Conservation (phyloP, 2,888 invertebrate species). For the Candidula unifasciata region DNA sequence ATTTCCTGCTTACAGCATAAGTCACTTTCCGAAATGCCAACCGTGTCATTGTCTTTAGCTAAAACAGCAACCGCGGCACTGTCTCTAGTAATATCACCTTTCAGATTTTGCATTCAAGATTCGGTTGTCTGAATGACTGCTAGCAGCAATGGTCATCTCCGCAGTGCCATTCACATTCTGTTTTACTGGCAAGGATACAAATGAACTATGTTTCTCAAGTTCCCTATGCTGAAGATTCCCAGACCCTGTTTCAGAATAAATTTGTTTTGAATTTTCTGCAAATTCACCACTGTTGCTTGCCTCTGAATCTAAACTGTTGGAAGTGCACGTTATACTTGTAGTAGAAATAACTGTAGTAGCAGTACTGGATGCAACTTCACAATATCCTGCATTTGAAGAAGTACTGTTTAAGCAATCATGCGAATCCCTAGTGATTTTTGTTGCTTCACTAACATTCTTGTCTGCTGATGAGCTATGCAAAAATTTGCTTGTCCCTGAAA, state of each 20-base stretch:
- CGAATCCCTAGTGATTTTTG: too few relatives aligned
- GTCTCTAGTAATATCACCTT: too few relatives aligned
- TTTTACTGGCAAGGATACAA: background rate
- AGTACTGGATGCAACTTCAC: too few relatives aligned
- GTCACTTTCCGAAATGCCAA: too few relatives aligned
- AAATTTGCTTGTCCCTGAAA: background rate
- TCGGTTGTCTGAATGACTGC: background rate
- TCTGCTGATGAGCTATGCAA: too few relatives aligned
- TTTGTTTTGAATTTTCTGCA: background rate
- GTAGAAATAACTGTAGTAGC: background rate
- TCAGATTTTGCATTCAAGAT: too few relatives aligned
- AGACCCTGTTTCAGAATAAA: background rate
- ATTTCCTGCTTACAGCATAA: background rate
- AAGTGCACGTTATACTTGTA: background rate
- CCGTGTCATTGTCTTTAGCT: background rate
- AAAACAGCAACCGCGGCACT: too few relatives aligned
- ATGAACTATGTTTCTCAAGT: background rate
- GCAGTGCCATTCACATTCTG: background rate
- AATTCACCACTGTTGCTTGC: background rate
- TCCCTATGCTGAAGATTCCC: background rate
- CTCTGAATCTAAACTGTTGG: background rate
- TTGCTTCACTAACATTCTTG: background rate
- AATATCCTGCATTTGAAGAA: background rate
- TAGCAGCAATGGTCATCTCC: background rate
- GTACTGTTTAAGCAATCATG: background rate